phyloP scores from a whole-genome alignment of 2,888 invertebrate genomes.

The Eupelmus urozonus region DNA sequence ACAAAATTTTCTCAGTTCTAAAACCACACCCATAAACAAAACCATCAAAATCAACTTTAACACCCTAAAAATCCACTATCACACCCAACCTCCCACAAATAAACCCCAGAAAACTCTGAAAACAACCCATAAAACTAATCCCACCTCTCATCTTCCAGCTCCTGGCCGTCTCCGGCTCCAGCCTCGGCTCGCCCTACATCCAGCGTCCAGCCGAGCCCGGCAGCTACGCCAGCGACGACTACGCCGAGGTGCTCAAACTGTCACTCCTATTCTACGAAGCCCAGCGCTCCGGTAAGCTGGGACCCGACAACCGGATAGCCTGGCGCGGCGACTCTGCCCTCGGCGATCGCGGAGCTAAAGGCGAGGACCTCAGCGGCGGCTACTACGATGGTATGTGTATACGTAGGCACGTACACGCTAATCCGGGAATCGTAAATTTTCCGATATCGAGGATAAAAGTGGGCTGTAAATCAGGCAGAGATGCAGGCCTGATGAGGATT shows the following conservation, averaged over 20 bases:
- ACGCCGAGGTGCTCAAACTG: constrained; percentile 77
- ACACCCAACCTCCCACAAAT: too few species aligned
- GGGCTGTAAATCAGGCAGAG: too few species aligned
- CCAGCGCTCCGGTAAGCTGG: constrained; percentile 79
- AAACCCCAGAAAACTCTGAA: too few species aligned
- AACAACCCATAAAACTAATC: too few species aligned
- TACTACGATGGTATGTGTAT: constrained; percentile 82
- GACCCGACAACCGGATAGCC: constrained; percentile 77
- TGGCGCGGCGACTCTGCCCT: constrained; percentile 80
- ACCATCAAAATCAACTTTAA: too few species aligned
- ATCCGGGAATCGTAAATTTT: constrained; percentile 2
- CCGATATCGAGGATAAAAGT: too few species aligned
- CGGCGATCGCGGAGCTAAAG: constrained; percentile 77
- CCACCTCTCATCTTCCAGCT: constrained; percentile 1
- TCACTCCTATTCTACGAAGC: constrained; percentile 81
- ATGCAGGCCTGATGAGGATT: background rate
- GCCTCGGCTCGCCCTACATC: constrained; percentile 29
- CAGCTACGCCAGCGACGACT: too few species aligned
- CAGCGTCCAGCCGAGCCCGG: too few species aligned
- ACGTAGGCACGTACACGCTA: too few species aligned
- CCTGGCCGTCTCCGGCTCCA: constrained; percentile 23
- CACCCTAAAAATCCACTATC: too few species aligned
- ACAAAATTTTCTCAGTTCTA: too few species aligned
- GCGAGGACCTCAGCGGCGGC: constrained; percentile 80
- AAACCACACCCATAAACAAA: too few species aligned